Percentiles rank a stretch among this genome's conserved stretches.
Evolutionary conservation across 2,113 vertebrate species (phyloP).

Genomic region (Aythya baeri): DNA sequence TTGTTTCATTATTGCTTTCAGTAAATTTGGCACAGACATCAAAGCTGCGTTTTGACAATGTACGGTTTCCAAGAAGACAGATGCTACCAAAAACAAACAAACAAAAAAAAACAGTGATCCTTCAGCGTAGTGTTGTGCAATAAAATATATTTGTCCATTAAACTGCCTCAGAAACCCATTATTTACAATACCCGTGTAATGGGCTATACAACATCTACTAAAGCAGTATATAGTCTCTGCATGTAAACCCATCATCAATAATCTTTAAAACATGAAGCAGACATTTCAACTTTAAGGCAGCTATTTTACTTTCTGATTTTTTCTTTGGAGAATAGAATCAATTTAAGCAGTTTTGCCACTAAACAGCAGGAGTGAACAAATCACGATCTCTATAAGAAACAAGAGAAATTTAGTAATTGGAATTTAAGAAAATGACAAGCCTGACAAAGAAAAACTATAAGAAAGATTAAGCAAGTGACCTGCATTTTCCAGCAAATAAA

Average conservation of each 20-base stretch:
- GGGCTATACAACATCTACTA: neutral
- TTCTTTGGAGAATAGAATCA: neutral
- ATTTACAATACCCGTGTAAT: neutral
- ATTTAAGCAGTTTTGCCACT: neutral
- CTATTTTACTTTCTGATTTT: neutral
- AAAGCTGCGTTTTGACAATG: constrained; percentile 81
- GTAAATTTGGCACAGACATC: constrained; percentile 85
- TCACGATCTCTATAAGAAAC: neutral
- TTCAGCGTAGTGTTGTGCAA: neutral
- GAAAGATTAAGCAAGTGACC: neutral
- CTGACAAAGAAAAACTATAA: neutral
- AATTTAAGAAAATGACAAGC: neutral
- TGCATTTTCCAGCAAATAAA: neutral
- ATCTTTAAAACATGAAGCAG: neutral
- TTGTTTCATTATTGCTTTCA: constrained; percentile 73
- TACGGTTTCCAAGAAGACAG: constrained; percentile 94
- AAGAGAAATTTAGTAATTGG: neutral
- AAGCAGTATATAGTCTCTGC: neutral
- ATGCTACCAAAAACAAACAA: constrained; percentile 75
- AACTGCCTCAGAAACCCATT: neutral
- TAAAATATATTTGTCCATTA: neutral
- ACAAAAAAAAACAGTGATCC: neutral
- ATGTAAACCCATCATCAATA: neutral
- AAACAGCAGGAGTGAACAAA: neutral
- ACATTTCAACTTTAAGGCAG: neutral